phyloP scores from a whole-genome alignment of 2,797 vertebrate species.

The Melanogrammus aeglefinus region DNA sequence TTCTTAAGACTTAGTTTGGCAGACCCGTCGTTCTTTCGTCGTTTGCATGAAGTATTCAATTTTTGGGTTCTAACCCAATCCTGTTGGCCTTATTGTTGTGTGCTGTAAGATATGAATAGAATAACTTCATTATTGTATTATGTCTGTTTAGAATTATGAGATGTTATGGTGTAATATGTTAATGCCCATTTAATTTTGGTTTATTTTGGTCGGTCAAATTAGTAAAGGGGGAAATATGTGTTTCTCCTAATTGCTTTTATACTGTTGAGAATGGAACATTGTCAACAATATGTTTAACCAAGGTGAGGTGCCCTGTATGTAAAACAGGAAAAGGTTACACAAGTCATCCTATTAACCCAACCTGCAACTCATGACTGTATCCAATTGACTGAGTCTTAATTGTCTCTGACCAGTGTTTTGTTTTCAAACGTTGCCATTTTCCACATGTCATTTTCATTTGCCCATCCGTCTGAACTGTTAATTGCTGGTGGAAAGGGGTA shows the following conservation, averaged over 20 bases:
- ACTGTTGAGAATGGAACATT: not conserved
- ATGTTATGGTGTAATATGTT: not conserved
- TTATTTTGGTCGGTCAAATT: not conserved
- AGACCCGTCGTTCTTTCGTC: not conserved
- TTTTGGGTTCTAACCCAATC: not conserved
- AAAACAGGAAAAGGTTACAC: not conserved
- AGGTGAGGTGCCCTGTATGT: not conserved
- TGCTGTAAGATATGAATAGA: not conserved
- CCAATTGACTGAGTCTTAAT: not conserved
- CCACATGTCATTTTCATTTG: not conserved
- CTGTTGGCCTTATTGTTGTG: not conserved
- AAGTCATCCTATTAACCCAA: not conserved
- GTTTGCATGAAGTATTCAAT: not conserved
- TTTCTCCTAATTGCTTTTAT: not conserved
- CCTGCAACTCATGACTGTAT: not conserved
- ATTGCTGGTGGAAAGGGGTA: slow-evolving; percentile 46
- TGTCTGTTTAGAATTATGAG: not conserved
- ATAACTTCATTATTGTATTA: not conserved
- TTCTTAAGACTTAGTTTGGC: not conserved
- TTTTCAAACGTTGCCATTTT: not conserved
- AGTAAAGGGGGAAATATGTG: not conserved
- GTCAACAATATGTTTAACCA: not conserved
- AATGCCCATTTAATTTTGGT: not conserved
- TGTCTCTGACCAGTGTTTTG: not conserved
- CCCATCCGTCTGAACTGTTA: not conserved